A percentile compares a stretch with the other conserved stretches of the same genome.
Evolutionary conservation across 2,797 vertebrate genomes (phyloP).

Genomic region (Typhlichthys eigenmanni): DNA sequence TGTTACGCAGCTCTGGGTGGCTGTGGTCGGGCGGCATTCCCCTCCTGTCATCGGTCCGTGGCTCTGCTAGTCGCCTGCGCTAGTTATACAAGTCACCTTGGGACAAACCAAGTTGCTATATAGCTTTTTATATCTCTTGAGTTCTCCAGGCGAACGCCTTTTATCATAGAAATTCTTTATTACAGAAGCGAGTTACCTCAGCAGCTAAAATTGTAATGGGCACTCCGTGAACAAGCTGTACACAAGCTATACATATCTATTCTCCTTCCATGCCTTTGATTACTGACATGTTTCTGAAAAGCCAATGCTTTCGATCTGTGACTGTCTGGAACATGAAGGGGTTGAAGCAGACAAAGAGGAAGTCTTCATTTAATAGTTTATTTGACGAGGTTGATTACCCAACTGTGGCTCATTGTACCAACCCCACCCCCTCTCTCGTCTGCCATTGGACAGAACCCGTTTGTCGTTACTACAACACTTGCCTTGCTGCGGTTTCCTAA

Average conservation of each 20-base stretch:
- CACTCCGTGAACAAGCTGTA: no score
- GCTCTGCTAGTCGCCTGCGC: constrained; percentile 37
- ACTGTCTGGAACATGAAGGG: constrained; percentile 3
- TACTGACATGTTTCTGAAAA: no score
- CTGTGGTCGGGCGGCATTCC: constrained; percentile 64
- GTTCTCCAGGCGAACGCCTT: no score
- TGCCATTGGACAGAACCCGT: constrained; percentile 34
- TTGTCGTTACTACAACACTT: constrained; percentile 61
- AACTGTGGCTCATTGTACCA: constrained; percentile 20
- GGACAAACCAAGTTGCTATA: not conserved
- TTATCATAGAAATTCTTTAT: no score
- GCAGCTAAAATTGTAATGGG: no score
- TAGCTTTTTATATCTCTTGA: no score
- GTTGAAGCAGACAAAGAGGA: constrained; percentile 31
- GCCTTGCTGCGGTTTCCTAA: constrained; percentile 70
- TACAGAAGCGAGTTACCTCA: no score
- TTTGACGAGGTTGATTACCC: constrained; percentile 36
- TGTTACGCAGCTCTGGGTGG: constrained; percentile 62
- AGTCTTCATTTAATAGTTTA: constrained; percentile 25
- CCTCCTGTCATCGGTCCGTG: constrained; percentile 55
- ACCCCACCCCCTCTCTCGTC: not conserved
- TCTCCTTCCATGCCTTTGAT: no score
- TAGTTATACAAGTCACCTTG: constrained; percentile 46
- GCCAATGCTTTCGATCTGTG: not conserved
- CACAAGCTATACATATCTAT: no score